Evolutionary conservation across 2,888 invertebrate species (phyloP).

Genomic region (Siphonodentalium dalli): DNA sequence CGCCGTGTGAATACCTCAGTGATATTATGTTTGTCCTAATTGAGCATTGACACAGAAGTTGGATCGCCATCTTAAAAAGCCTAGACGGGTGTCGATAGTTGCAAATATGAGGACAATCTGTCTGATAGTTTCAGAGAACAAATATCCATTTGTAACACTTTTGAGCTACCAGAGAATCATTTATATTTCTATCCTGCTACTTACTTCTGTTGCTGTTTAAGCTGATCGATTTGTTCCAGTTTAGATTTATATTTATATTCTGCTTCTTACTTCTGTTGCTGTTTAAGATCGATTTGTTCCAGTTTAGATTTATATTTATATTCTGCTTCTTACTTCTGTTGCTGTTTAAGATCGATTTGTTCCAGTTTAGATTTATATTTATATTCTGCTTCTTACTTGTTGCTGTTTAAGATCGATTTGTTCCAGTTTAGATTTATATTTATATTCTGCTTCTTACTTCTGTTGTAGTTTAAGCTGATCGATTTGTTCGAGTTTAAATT

Average conservation of each 20-base stretch:
- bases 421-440: slow-evolving; percentile 87
- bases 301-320: slow-evolving; percentile 86
- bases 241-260: slow-evolving; percentile 89
- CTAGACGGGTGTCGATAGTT: too few relatives aligned
- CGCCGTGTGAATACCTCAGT: too few relatives aligned
- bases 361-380: slow-evolving; percentile 90
- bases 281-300: slow-evolving; percentile 79
- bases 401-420: slow-evolving; percentile 76
- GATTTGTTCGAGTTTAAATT: too few relatives aligned
- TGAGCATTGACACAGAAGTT: too few relatives aligned
- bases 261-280: slow-evolving; percentile 77
- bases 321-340: slow-evolving; percentile 82
- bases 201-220: slow-evolving; percentile 67
- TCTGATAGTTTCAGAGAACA: too few relatives aligned
- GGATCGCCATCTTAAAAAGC: too few relatives aligned
- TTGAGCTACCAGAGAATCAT: too few relatives aligned
- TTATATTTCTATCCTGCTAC: too few relatives aligned
- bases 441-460: slow-evolving; percentile 85
- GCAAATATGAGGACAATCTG: too few relatives aligned
- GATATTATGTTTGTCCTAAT: too few relatives aligned
- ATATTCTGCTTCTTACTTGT: slow-evolving; percentile 79
- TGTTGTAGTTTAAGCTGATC: too few relatives aligned
- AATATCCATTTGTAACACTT: too few relatives aligned
- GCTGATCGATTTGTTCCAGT: slow-evolving; percentile 85
- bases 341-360: slow-evolving; percentile 76